phyloP scores from a whole-genome alignment of 2,797 vertebrate species.

The Varecia variegata region DNA sequence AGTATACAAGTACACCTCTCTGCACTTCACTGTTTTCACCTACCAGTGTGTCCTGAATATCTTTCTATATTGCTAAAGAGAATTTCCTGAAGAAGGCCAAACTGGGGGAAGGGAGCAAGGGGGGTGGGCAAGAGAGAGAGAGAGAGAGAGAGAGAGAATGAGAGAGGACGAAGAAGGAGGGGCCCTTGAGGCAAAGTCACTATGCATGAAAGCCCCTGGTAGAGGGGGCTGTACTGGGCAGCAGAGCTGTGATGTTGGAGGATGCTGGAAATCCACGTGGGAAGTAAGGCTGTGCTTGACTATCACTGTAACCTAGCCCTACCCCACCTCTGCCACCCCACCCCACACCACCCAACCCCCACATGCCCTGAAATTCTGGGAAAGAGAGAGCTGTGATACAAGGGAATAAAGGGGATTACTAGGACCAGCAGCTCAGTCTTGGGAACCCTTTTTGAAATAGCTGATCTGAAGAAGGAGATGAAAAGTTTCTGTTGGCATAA shows the following conservation, averaged over 20 bases:
- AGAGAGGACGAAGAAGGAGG: neutral
- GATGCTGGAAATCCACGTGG: neutral
- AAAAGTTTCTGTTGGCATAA: neutral
- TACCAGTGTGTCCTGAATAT: neutral
- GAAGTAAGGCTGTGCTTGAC: neutral
- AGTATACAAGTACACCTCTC: neutral
- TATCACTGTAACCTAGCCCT: neutral
- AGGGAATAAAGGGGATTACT: neutral
- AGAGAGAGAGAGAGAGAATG: neutral
- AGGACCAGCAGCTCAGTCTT: neutral
- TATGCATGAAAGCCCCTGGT: neutral
- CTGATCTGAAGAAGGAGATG: neutral
- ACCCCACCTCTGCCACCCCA: no score
- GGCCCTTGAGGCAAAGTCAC: neutral
- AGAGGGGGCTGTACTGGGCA: neutral
- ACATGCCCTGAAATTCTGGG: neutral
- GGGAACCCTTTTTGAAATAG: neutral
- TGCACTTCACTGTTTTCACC: neutral
- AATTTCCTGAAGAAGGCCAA: neutral
- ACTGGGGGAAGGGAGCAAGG: neutral
- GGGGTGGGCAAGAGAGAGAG: neutral
- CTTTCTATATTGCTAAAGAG: neutral
- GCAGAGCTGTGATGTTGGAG: neutral
- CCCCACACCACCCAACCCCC: no score
- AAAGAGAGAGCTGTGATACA: neutral